A percentile compares a stretch with the other conserved stretches of the same genome.
Conservation (phyloP, 2,113 vertebrate genomes). For the Hydropotes inermis region DNA sequence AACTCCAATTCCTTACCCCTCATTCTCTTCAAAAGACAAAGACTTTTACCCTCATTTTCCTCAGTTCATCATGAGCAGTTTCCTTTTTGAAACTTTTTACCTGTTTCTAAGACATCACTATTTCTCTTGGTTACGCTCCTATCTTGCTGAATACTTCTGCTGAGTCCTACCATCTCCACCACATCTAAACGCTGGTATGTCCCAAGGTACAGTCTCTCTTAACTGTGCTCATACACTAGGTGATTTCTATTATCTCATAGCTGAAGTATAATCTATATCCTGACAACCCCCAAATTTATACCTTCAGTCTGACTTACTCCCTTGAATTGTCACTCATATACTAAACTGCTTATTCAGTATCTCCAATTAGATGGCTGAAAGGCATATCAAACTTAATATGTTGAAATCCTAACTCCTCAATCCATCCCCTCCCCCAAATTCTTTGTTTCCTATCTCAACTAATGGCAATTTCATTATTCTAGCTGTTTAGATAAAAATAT, state of each 20-base stretch:
- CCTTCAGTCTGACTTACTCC: neutral
- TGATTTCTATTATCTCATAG: neutral
- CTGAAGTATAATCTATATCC: neutral
- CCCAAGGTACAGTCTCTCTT: neutral
- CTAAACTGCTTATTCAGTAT: neutral
- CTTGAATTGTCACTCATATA: neutral
- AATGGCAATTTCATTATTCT: neutral
- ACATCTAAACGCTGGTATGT: neutral
- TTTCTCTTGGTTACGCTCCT: neutral
- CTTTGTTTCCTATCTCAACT: neutral
- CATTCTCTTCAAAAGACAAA: conserved; percentile 25
- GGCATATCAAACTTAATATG: neutral
- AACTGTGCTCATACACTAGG: neutral
- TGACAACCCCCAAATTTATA: neutral
- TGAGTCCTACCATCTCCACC: neutral
- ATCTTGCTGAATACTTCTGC: neutral
- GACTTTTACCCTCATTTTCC: neutral
- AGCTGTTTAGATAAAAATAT: neutral
- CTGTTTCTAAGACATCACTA: neutral
- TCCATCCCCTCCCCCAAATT: neutral
- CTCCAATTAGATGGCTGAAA: neutral
- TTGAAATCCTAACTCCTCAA: neutral
- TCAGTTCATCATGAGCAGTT: neutral
- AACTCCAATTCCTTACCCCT: neutral
- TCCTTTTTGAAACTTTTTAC: neutral